Evolutionary conservation across 2,113 vertebrate genomes (phyloP).

Genomic region (Progne subis): DNA sequence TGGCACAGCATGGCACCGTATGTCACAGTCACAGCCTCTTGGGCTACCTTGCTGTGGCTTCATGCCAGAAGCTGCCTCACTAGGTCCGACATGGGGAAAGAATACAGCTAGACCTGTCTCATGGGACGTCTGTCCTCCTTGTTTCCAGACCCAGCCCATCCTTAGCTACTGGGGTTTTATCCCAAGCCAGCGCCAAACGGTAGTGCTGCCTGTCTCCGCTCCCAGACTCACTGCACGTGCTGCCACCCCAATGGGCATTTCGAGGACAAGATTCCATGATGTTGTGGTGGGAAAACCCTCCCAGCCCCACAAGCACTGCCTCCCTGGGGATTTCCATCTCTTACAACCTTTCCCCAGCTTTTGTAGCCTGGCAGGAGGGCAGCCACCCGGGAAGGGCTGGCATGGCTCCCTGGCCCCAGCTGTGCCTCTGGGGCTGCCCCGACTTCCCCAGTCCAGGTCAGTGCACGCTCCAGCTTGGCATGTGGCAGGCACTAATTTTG

Average conservation of each 20-base stretch:
- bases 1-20: neutral
- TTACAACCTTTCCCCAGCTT: neutral
- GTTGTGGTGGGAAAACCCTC: neutral
- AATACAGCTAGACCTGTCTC: neutral
- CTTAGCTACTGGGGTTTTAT: neutral
- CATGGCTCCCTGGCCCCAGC: neutral
- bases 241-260: accelerated
- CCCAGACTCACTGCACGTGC: neutral
- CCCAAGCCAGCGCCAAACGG: accelerated
- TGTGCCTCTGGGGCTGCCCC: neutral
- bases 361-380: neutral
- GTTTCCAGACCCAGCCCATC: neutral
- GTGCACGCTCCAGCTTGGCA: neutral
- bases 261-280: neutral
- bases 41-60: neutral
- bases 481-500: constrained; percentile 27
- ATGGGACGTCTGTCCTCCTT: neutral
- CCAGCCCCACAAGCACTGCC: accelerated
- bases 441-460: neutral
- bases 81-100: neutral
- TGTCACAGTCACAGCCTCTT: neutral
- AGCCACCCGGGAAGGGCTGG: constrained; percentile 12
- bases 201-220: accelerated
- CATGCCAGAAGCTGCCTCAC: accelerated
- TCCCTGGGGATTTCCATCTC: neutral